phyloP scores from a whole-genome alignment of 2,797 vertebrate genomes.

The Sebastes iracundus region DNA sequence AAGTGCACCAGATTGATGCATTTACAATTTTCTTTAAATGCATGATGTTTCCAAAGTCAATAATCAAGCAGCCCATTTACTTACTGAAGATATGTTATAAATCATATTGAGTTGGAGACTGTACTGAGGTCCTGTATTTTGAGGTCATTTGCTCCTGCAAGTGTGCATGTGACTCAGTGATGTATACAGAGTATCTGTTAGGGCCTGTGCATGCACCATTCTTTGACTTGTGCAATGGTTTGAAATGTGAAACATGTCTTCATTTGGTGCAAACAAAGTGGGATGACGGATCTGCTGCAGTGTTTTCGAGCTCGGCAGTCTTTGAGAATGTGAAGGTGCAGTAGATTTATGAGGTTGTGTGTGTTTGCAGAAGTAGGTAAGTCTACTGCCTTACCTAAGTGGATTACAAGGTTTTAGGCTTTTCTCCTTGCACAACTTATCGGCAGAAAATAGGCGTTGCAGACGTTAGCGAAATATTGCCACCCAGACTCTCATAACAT shows the following conservation, averaged over 20 bases:
- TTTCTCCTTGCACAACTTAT: conserved; percentile 83
- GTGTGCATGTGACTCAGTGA: conserved; percentile 43
- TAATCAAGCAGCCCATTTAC: too few relatives aligned
- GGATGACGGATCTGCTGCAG: conserved; percentile 29
- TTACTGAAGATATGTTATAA: conserved; percentile 27
- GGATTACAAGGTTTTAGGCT: conserved; percentile 84
- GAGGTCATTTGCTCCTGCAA: conserved; percentile 27
- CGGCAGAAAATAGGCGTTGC: conserved; percentile 79
- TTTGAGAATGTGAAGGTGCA: conserved; percentile 62
- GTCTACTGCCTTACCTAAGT: conserved; percentile 79
- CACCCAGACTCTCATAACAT: conserved; percentile 76
- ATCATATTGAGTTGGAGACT: conserved; percentile 21
- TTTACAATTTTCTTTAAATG: too few relatives aligned
- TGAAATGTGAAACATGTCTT: conserved; percentile 60
- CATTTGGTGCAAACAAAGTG: conserved; percentile 55
- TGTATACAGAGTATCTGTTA: conserved; percentile 42
- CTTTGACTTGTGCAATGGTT: conserved; percentile 55
- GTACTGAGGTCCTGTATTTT: conserved; percentile 27
- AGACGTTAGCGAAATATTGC: conserved; percentile 78
- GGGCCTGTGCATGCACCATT: conserved; percentile 49
- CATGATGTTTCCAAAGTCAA: too few relatives aligned
- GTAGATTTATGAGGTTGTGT: conserved; percentile 76
- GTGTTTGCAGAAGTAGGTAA: conserved; percentile 79
- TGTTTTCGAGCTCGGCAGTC: conserved; percentile 38
- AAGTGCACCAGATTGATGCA: too few relatives aligned